Conservation (phyloP, 2,113 vertebrate species). For the Passerina amoena region DNA sequence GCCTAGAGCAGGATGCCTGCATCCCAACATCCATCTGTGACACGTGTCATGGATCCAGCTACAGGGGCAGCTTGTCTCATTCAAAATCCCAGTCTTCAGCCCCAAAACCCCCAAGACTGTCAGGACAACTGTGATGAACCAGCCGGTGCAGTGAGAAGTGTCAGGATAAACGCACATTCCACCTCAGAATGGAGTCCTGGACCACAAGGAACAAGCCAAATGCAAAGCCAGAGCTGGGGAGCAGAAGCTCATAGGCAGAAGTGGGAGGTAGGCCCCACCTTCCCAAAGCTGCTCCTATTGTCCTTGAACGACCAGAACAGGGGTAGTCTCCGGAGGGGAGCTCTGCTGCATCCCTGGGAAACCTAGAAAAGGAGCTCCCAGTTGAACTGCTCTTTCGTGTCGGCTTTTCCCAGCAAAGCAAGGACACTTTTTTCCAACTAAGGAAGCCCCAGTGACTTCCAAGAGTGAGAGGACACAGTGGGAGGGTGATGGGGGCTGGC, state of each 20-base stretch:
- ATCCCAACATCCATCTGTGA: background rate
- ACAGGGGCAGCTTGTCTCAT: background rate
- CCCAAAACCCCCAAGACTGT: background rate
- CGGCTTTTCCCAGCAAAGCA: background rate
- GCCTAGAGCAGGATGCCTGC: background rate
- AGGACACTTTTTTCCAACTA: background rate
- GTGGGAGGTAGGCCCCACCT: background rate
- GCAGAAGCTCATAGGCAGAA: background rate
- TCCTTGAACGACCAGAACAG: fast-evolving
- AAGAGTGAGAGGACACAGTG: background rate
- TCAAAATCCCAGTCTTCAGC: background rate
- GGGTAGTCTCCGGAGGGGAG: fast-evolving
- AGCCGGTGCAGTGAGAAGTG: fast-evolving
- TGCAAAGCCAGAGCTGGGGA: background rate
- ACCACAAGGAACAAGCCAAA: background rate
- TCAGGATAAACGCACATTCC: background rate
- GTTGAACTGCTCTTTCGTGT: background rate
- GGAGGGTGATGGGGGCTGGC: background rate
- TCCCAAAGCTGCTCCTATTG: fast-evolving
- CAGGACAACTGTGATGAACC: fast-evolving
- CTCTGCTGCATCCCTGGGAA: background rate
- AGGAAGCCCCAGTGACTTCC: background rate
- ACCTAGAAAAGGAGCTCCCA: background rate
- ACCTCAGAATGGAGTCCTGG: background rate
- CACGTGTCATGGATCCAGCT: fast-evolving